phyloP scores from a whole-genome alignment of 2,888 invertebrate genomes.

The Camponotus fellah region DNA sequence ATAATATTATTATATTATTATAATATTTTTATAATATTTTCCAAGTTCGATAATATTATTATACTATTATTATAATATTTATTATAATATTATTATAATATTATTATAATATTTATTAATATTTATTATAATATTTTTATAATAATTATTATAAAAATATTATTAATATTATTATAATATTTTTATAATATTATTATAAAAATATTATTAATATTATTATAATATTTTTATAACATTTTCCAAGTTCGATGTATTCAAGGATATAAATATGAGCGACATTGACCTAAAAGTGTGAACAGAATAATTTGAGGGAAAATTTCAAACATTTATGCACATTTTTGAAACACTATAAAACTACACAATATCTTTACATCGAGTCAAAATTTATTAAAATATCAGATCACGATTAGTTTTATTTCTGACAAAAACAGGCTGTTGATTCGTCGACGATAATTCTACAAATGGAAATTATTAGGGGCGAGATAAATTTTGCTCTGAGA shows the following conservation, averaged over 20 bases:
- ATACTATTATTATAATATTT: no score
- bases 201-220: background rate
- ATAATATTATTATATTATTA: no score
- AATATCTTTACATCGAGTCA: background rate
- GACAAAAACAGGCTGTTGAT: background rate
- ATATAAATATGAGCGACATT: background rate
- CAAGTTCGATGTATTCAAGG: background rate
- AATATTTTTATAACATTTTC: no score
- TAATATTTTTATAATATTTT: no score
- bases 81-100: no score
- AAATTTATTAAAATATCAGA: background rate
- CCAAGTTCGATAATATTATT: no score
- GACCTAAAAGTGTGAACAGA: background rate
- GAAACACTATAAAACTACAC: background rate
- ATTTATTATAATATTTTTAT: no score
- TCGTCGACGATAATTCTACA: background rate
- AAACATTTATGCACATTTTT: background rate
- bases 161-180: no score
- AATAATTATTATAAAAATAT: no score
- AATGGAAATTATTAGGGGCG: background rate
- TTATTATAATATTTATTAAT: no score
- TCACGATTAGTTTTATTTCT: background rate
- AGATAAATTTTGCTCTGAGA: constrained; percentile 5
- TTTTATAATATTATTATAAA: no score
- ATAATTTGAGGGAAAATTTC: background rate